Evolutionary conservation across 2,113 vertebrate genomes (phyloP), one percentile per base, ranked within the genome.

Genomic region (Monopterus albus): DNA sequence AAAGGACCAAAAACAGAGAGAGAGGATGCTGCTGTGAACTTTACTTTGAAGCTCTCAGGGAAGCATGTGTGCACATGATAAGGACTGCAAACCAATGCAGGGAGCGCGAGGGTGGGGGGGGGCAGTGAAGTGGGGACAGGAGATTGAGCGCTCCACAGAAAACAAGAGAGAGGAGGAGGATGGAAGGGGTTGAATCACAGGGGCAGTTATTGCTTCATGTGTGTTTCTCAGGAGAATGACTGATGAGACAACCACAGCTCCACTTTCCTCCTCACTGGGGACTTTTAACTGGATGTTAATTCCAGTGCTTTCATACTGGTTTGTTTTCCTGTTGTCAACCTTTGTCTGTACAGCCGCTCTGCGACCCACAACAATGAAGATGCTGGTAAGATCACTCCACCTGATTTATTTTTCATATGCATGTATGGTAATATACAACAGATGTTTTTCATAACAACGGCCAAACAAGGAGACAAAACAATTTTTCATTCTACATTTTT

Each of bases 31-130:
- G 47, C 72, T 51, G 35, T 58, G 39, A 51, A 79, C 72, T 70
- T 79, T 79, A 88, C 83, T 84, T 87, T 79, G 65, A 79, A 83
- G 81, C 82, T 77, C 15, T 10, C 4, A 45, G 38, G 53, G 14
- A 51, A 53, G 43, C 62, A 26, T 33, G 5, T 57, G 56, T 78
- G 57, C 39, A 25, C 67, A 59, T 58, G 75, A 60, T 63, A 47
- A 80, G 58, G 52, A 73, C 70, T 53, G 52, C 11, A 35, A 23
- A n/a, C 67, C 43, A 47, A 18, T 25, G 58, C 52, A 45, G 51
- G 50, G 45, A 51, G 20, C 29, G 1, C 5, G 50, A 13, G 21
- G 40, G 10, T n/a, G 49, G 43, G 35, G 35, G 75, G 60, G 46
- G 13, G 72, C 21, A 15, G 62, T 8, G 58, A 26, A 31, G 77